phyloP scores from a whole-genome alignment of 1,140 invertebrate genomes.

The Neodiprion pinetum region DNA sequence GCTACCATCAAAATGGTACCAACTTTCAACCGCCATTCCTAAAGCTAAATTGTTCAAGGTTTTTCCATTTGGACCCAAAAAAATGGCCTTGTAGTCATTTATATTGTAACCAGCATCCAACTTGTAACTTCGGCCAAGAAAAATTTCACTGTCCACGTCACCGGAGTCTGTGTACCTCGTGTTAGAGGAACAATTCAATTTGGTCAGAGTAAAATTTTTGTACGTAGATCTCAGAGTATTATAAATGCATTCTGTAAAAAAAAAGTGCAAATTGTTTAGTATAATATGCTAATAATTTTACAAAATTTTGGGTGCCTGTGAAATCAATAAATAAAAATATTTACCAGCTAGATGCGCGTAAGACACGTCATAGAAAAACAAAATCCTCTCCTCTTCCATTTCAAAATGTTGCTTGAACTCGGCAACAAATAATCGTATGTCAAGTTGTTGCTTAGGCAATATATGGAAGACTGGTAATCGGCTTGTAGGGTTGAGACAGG shows the following conservation, averaged over 20 bases:
- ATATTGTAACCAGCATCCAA: slow-evolving; percentile 43
- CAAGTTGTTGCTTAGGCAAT: slow-evolving; percentile 67
- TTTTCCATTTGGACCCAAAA: slow-evolving; percentile 62
- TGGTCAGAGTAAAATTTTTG: slow-evolving; percentile 45
- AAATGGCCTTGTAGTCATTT: slow-evolving; percentile 63
- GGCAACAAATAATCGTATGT: slow-evolving; percentile 55
- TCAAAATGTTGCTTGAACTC: slow-evolving; percentile 50
- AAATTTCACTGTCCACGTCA: slow-evolving; percentile 22
- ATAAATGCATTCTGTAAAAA: slow-evolving; percentile 44
- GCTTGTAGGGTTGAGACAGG: slow-evolving; percentile 78
- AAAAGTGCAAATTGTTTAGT: slow-evolving; percentile 30
- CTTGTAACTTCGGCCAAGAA: slow-evolving; percentile 51
- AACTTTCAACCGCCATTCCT: slow-evolving; percentile 59
- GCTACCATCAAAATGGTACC: slow-evolving; percentile 60
- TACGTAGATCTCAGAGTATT: slow-evolving; percentile 37
- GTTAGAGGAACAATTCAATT: slow-evolving; percentile 53
- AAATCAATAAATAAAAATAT: slow-evolving; percentile 20
- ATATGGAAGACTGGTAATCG: slow-evolving; percentile 78
- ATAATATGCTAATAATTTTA: slow-evolving; percentile 20
- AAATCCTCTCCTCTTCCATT: slow-evolving; percentile 58
- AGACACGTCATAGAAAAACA: slow-evolving; percentile 78
- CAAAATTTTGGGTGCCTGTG: slow-evolving; percentile 8
- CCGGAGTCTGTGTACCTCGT: slow-evolving; percentile 39
- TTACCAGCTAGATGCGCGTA: slow-evolving; percentile 73
- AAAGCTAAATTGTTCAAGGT: slow-evolving; percentile 64